Base-by-base conservation (phyloP, 2,113 vertebrate genomes). In the Echinops telfairi region DNA sequence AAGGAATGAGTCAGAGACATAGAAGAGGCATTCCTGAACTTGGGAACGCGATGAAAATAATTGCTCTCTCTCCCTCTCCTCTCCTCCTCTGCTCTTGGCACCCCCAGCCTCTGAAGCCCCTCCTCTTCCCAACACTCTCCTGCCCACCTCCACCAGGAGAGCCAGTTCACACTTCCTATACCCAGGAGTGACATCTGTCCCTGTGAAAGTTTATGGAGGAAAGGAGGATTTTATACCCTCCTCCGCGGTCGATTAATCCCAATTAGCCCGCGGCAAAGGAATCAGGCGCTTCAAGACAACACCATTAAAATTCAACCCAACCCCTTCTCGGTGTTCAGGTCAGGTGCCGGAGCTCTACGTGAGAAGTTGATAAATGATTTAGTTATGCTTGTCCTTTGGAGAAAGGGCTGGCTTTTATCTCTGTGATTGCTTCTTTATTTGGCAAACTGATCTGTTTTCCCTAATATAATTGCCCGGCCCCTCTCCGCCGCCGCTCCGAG, bases 371-470 rank as follows among this genome's bases (percentile, higher is more conserved):
- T 68, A 76, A 94, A 95, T 84, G 88, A 89, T 87, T 92, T 76
- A 82, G 89, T 79, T 91, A 25, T 29, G 84, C 47, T 40, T 88
- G 94, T 95, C 75, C 3, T 76, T 85, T 83, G 93, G 82, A 86
- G 73, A 88, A 87, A 95, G 73, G 0, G 1, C 81, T 75, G 36
- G 83, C 88, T 95, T 94, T 97, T 95, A 93, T 96, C 91, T 96
- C 86, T 64, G 43, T 88, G 95, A 95, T 95, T 97, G 95, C 90
- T 94, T 95, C 90, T 95, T 94, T 93, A 81, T 93, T 94, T 90
- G 88, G 88, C 88, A 92, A 85, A 90, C 93, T 88, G 95, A 93
- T 88, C 92, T 90, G 36, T 86, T 95, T 93, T 93, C 86, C 91
- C 93, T 90, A 90, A 86, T 96, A 84, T 47, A 93, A 95, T 96